Evolutionary conservation across 2,113 vertebrate species (phyloP), one percentile per base, ranked within the genome.

Genomic region (Acanthochromis polyacanthus): DNA sequence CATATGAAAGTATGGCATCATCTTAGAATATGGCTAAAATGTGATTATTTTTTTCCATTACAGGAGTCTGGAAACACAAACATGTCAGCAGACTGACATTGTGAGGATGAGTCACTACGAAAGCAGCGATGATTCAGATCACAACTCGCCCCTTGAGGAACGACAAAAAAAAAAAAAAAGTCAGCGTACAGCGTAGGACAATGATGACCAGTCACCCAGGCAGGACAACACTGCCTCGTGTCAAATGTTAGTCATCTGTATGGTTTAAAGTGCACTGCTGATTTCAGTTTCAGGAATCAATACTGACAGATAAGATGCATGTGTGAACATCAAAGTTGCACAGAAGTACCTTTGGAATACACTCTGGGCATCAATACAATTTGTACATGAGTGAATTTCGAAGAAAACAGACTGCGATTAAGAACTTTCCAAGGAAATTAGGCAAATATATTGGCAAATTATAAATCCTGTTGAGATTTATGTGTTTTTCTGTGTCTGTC

Each of bases 101-200:
- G 28, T 30, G 67, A 60, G 15, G 64, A 16, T 20, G 76, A 89
- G 43, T 89, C 82, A 80, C 48, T 14, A 43, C 12, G 2, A 4
- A 40, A 64, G 53, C 23, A 9, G 8, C 5, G 48, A 32, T 80
- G 75, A 80, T 43, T 71, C 61, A 71, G 68, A 30, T 0, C 43
- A 10, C 5, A 67, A 58, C 25, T 59, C 4, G 12, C 20, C 40
- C 46, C 52, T 1, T 3, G 10, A 32, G 48, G 11, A 11, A 10
- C 22, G 38, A 36, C 43, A 23, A 16, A 36, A 48, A 64, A 36
- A 38, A 25, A 2, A 30, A 30, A 30, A 36, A 36, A n/a, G n/a
- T 17, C 22, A n/a, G 45, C 11, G 4, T 28, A 23, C 22, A 10
- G 15, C 55, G 58, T n/a, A 15, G 55, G 40, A 68, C 38, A 52